Evolutionary conservation across 1,140 invertebrate genomes (phyloP).

Genomic region (Cardiocondyla obscurior): DNA sequence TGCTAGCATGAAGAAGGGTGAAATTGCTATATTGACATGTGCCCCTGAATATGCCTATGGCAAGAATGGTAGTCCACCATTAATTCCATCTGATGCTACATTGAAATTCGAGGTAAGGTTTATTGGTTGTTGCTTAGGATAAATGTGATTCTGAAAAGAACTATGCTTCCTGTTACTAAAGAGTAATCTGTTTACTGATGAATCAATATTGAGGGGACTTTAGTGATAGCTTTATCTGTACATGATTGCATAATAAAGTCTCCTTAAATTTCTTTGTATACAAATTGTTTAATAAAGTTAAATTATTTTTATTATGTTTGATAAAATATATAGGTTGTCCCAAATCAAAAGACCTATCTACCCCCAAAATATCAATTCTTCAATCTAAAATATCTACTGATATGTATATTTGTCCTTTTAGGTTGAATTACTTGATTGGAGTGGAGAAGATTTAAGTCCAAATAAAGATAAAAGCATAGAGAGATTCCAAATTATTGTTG

Average conservation of each 20-base stretch:
- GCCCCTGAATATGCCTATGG: conserved; percentile 97
- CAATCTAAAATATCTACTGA: too few relatives aligned
- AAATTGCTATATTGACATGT: conserved; percentile 93
- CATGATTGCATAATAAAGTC: too few relatives aligned
- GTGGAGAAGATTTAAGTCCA: conserved; percentile 93
- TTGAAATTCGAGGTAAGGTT: conserved; percentile 94
- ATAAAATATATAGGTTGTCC: too few relatives aligned
- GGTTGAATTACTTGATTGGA: conserved; percentile 94
- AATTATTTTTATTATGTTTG: too few relatives aligned
- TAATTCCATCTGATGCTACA: conserved; percentile 95
- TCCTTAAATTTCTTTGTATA: too few relatives aligned
- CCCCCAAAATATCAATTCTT: too few relatives aligned
- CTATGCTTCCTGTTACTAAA: too few relatives aligned
- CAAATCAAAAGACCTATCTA: too few relatives aligned
- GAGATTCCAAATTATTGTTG: conserved; percentile 88
- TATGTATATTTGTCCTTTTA: conserved; percentile 74
- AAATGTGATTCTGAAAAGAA: not conserved
- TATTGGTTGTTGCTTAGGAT: not conserved
- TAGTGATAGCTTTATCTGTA: too few relatives aligned
- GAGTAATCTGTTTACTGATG: too few relatives aligned
- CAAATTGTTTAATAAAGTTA: too few relatives aligned
- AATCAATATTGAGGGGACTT: too few relatives aligned
- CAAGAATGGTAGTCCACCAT: conserved; percentile 91
- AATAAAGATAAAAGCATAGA: conserved; percentile 93
- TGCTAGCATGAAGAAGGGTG: conserved; percentile 96